Evolutionary conservation across 2,888 invertebrate genomes (phyloP), one percentile per base, ranked within the genome.

Genomic region (Octodonta nipae): DNA sequence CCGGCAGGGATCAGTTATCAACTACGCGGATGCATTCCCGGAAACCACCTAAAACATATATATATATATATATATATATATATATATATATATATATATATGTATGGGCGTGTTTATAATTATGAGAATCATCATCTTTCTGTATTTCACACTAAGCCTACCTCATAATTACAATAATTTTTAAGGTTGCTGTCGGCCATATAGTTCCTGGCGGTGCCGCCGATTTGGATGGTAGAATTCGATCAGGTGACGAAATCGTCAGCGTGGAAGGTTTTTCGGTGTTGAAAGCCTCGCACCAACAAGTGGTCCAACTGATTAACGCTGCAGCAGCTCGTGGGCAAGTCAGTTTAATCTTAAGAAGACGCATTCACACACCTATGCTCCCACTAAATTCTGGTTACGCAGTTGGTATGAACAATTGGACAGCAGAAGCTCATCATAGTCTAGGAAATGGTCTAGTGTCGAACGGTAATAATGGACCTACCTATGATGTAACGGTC

Each of bases 191-290:
- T 6, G 92, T 96, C 15, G 95, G 96, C 2, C 88, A 92, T 58
- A 92, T 96, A 41, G 93, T 96, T 32, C 85, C 89, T 1, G 89
- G 91, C 13, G 96, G 96, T 3, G 86, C 95, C 2, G 96, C 89
- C 2, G 85, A 86, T 60, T 61, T 85, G 27, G 93, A 96, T 64
- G 89, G 89, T 0, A 71, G 91, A 24, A 73, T 98, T 32, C 75
- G 80, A 24, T 82, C 88, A 0, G 92, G 92, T 0, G 98, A 98
- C 61, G 80, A 96, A 58, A 85, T 98, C 37, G 75, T 93, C 32
- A 86, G 85, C 33, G 93, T 98, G 33, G 93, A 98, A 62, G 85
- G 85, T 28, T 52, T 53, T 39, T 56, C 56, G 1, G 56, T 71
- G 50, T 55, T 71, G 1, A 83, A 82, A 47, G 84, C 89, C 2